Evolutionary conservation across 1,140 invertebrate species (phyloP), one percentile per base, ranked within the genome.

Genomic region (Brachionus sp.): DNA sequence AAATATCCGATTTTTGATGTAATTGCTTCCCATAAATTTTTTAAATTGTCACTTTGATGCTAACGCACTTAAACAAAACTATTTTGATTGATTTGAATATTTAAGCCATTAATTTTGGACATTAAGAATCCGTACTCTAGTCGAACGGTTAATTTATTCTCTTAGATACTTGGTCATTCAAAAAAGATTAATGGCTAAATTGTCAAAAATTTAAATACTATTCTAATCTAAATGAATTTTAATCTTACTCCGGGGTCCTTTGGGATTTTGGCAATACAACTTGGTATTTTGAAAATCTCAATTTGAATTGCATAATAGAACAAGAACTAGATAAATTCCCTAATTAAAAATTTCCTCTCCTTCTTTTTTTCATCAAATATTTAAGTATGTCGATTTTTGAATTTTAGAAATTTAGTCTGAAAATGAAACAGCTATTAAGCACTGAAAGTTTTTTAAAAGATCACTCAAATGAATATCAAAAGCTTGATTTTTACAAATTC

Each of bases 11-110:
- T 57, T 57, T 57, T 50, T 50, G 44, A 57, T 57, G 50, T 9
- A 57, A 57, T 57, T 57, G 9, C 50, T 57, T 57, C 50, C 50
- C 16, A 57, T 19, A 19, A 57, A 57, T 19, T 57, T 16, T 19
- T 3, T 19, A 19, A 57, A 57, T 57, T 57, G 50, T 57, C 50
- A 57, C 50, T 57, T 57, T 57, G 50, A 57, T 57, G n/a, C 16
- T 57, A 57, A 57, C 50, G 50, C 50, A 57, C 50, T 57, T 57
- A 7, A 57, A 57, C 16, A 57, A 57, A 57, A 57, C n/a, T 53
- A 57, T 25, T 57, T 23, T 57, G 50, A 57, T 57, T 57, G 50
- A 57, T 57, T 57, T 57, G 50, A 57, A 57, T 57, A 57, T 57
- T 57, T 57, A 19, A 57, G 9, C 19, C 50, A 57, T 57, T 57